A percentile compares a stretch with the other conserved stretches of the same genome.
Evolutionary conservation across 2,888 invertebrate genomes (phyloP).

Genomic region (Thelaira solivaga): DNA sequence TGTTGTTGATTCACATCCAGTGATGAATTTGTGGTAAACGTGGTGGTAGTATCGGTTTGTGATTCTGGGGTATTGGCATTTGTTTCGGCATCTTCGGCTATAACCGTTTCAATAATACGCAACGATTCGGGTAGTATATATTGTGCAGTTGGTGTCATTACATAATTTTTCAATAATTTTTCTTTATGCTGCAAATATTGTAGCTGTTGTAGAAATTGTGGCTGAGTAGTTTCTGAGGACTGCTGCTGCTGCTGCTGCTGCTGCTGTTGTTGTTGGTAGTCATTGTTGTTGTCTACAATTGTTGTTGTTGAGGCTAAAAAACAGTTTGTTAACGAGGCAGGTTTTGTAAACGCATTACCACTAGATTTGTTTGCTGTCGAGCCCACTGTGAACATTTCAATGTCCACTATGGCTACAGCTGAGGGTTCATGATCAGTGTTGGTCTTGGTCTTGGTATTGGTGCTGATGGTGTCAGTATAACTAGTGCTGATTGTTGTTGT

Average conservation of each 20-base stretch:
- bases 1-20: constrained; percentile 17
- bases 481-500: constrained; percentile 30
- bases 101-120: constrained; percentile 67
- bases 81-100: constrained; percentile 70
- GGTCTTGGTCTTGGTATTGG: constrained; percentile 4
- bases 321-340: constrained; percentile 45
- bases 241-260: constrained; percentile 14
- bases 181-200: constrained; percentile 40
- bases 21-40: constrained; percentile 27
- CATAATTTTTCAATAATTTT: constrained; percentile 38
- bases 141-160: constrained; percentile 32
- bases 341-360: not conserved
- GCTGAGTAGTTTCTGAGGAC: no score
- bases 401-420: constrained; percentile 38
- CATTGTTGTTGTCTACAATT: constrained; percentile 59
- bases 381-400: constrained; percentile 50
- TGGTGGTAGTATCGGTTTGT: constrained; percentile 41
- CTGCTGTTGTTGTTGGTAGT: constrained; percentile 37
- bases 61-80: constrained; percentile 65
- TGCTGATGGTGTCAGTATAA: constrained; percentile 7
- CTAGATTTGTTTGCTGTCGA: constrained; percentile 15
- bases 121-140: constrained; percentile 54
- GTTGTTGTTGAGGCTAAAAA: constrained; percentile 30
- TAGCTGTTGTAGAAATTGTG: constrained; percentile 12
- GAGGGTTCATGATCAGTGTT: constrained; percentile 47